Evolutionary conservation across 2,113 vertebrate species (phyloP).

Genomic region (Anser brachyrhynchus): DNA sequence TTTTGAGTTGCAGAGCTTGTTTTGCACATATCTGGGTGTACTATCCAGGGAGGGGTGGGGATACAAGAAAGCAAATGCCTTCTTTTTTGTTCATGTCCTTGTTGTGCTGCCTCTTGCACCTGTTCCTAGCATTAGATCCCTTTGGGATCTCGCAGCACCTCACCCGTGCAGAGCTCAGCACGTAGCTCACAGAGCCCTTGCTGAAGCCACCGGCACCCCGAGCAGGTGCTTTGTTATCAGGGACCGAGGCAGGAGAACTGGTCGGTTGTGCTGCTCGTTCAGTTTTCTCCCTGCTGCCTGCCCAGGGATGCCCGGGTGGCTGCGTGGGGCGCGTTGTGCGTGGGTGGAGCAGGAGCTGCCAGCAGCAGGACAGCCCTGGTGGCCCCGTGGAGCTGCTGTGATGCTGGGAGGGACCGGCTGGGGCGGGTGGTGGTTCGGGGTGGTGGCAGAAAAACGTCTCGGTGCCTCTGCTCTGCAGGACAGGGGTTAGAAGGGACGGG

Average conservation of each 20-base stretch:
- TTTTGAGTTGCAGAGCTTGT: not conserved
- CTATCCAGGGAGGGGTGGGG: not conserved
- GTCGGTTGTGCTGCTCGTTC: not conserved
- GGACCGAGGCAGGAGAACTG: not conserved
- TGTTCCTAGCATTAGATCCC: too few relatives aligned
- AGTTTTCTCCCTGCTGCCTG: not conserved
- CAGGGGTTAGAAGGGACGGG: not conserved
- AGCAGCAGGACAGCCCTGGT: not conserved
- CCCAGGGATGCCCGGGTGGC: not conserved
- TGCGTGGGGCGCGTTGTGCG: too few relatives aligned
- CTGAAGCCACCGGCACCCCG: not conserved
- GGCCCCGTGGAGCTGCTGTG: too few relatives aligned
- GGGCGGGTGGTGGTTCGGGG: not conserved
- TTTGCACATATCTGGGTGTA: not conserved
- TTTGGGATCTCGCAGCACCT: too few relatives aligned
- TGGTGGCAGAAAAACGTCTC: not conserved
- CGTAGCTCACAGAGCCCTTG: not conserved
- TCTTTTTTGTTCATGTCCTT: not conserved
- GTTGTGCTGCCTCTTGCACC: not conserved
- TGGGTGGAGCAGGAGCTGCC: not conserved
- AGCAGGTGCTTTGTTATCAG: not conserved
- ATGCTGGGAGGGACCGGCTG: not conserved
- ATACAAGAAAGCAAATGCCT: not conserved
- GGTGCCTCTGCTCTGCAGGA: not conserved
- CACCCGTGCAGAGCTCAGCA: fast-evolving